These are phyloP conservation scores for Lethenteron camtschaticum DNA, from an alignment of 2,113 vertebrate species.

Conservation along the genomic window DNA sequence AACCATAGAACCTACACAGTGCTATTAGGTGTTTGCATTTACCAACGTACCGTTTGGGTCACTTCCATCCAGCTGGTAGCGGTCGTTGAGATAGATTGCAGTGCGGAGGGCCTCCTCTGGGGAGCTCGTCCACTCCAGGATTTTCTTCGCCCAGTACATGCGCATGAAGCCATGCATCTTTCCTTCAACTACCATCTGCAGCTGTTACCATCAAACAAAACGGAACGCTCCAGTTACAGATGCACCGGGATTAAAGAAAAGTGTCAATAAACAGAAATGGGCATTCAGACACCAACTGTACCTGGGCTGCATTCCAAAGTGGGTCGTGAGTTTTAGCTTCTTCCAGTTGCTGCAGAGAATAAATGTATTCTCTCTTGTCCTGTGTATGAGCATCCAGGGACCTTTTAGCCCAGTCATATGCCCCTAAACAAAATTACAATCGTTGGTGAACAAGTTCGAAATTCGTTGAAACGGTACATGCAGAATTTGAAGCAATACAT, in stretches of 20 bases:
- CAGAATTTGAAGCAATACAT: background rate
- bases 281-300: constrained; percentile 10
- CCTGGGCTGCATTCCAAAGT: constrained; percentile 57
- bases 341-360: constrained; percentile 34
- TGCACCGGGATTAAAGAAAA: background rate
- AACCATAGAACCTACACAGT: background rate
- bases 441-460: background rate
- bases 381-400: constrained; percentile 37
- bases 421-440: constrained; percentile 15
- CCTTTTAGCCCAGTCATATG: constrained; percentile 38
- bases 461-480: background rate
- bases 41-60: constrained; percentile 52
- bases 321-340: constrained; percentile 35
- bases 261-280: background rate
- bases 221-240: background rate
- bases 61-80: constrained; percentile 37
- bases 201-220: constrained; percentile 13
- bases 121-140: constrained; percentile 53
- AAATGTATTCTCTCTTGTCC: constrained; percentile 33
- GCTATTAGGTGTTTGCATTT: constrained; percentile 12
- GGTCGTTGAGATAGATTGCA: constrained; percentile 49
- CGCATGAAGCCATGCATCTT: constrained; percentile 62
- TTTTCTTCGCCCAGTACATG: constrained; percentile 89
- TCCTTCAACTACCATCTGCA: constrained; percentile 44
- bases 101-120: constrained; percentile 46